Evolutionary conservation across 2,113 vertebrate genomes (phyloP).

Genomic region (Syngnathus typhle): DNA sequence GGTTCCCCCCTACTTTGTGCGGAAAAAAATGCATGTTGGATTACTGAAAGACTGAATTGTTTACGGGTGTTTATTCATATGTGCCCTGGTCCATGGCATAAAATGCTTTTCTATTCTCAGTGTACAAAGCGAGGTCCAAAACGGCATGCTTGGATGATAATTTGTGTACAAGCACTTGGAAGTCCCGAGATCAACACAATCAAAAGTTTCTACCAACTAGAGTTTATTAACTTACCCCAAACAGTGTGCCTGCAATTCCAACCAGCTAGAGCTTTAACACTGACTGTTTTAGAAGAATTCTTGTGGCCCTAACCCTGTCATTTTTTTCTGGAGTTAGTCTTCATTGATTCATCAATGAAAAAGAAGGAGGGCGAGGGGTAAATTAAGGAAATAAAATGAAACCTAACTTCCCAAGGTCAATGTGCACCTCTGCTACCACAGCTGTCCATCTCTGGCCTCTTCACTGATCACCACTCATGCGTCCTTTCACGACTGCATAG

Average conservation of each 20-base stretch:
- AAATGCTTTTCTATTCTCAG: not conserved
- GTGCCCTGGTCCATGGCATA: too few species aligned
- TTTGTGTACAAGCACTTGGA: not conserved
- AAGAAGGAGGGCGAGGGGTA: constrained; percentile 3
- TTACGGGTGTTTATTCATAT: too few species aligned
- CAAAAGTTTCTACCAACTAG: not conserved
- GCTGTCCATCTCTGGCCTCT: constrained; percentile 1
- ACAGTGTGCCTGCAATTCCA: not conserved
- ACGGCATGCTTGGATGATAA: not conserved
- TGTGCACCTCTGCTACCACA: not conserved
- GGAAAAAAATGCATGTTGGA: too few species aligned
- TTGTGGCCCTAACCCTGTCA: constrained; percentile 26
- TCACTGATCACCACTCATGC: constrained; percentile 13
- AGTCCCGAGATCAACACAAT: not conserved
- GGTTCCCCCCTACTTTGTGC: too few species aligned
- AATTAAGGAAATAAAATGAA: constrained; percentile 21
- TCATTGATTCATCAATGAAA: constrained; percentile 45
- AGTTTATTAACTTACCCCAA: not conserved
- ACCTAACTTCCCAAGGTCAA: constrained; percentile 2
- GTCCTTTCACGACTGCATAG: constrained; percentile 9
- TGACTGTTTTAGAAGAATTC: constrained; percentile 23
- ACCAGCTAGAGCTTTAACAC: not conserved
- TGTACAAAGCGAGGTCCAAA: not conserved
- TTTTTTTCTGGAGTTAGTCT: constrained; percentile 1
- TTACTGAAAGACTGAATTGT: too few species aligned